Conservation (phyloP, 2,888 invertebrate species). For the Epirrhoe alternata region DNA sequence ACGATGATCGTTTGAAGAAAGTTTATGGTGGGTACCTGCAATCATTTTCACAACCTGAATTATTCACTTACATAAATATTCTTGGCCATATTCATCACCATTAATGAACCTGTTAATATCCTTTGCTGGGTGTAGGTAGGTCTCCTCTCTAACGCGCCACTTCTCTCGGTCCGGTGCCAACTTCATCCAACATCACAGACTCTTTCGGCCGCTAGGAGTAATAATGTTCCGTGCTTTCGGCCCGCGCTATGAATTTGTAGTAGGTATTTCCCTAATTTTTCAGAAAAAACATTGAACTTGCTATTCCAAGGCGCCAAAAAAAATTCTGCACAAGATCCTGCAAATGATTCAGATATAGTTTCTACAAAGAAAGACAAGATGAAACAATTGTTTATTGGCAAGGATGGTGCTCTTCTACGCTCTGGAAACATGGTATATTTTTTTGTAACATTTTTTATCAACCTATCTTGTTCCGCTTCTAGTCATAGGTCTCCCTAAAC, state of each 20-base stretch:
- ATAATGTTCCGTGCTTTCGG: too few relatives aligned
- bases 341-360: slow-evolving; percentile 35
- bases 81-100: too few relatives aligned
- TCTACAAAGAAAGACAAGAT: slow-evolving; percentile 59
- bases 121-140: too few relatives aligned
- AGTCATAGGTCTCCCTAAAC: too few relatives aligned
- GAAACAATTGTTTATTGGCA: slow-evolving; percentile 74
- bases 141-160: too few relatives aligned
- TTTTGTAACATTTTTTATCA: neutral
- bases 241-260: neutral
- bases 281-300: slow-evolving; percentile 73
- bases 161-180: too few relatives aligned
- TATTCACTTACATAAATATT: neutral
- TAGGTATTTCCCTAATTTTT: slow-evolving; percentile 31
- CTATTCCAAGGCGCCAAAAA: slow-evolving; percentile 73
- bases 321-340: slow-evolving; percentile 39
- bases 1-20: slow-evolving; percentile 69
- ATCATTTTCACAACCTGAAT: neutral
- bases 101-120: too few relatives aligned
- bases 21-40: slow-evolving; percentile 65
- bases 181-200: too few relatives aligned
- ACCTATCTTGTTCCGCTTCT: neutral
- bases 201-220: too few relatives aligned
- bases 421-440: slow-evolving; percentile 60
- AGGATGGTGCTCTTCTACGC: slow-evolving; percentile 66